Conservation (phyloP, 2,888 invertebrate genomes). For the Nymphalis urticae region DNA sequence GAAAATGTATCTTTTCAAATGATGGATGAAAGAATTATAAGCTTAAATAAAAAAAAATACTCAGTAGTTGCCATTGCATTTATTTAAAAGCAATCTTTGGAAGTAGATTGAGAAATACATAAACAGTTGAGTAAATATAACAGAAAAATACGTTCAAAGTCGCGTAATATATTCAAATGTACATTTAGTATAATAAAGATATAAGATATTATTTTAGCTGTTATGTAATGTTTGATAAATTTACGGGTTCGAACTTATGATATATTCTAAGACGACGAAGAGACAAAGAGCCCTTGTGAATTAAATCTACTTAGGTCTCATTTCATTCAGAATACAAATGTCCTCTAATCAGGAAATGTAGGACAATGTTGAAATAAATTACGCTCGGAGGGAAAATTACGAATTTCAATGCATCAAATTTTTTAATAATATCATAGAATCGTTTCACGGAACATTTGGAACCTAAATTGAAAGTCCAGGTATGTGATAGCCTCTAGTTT, state of each 20-base stretch:
- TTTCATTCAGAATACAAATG: constrained; percentile 35
- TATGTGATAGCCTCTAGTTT: constrained; percentile 10
- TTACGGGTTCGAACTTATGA: not conserved
- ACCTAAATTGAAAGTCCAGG: constrained; percentile 10
- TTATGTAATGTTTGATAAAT: not conserved
- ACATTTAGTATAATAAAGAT: not conserved
- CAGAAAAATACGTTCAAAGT: no score
- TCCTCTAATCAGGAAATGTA: constrained; percentile 31
- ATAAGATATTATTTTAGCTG: not conserved
- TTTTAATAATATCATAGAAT: constrained; percentile 12
- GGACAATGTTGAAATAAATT: constrained; percentile 28
- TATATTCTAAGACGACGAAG: constrained; percentile 8
- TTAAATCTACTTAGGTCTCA: constrained; percentile 31
- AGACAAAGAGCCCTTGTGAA: constrained; percentile 19
- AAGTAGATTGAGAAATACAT: no score
- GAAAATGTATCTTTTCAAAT: no score
- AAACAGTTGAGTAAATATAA: no score
- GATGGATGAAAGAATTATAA: no score
- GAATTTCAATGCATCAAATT: constrained; percentile 18
- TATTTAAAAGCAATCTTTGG: no score
- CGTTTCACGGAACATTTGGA: constrained; percentile 12
- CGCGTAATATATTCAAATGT: not conserved
- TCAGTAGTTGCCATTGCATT: no score
- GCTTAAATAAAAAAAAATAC: no score
- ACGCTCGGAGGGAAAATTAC: constrained; percentile 22